Percentiles rank a stretch among this genome's conserved stretches.
Conservation (phyloP, 2,113 vertebrate species). For the Paracanthobrama guichenoti region DNA sequence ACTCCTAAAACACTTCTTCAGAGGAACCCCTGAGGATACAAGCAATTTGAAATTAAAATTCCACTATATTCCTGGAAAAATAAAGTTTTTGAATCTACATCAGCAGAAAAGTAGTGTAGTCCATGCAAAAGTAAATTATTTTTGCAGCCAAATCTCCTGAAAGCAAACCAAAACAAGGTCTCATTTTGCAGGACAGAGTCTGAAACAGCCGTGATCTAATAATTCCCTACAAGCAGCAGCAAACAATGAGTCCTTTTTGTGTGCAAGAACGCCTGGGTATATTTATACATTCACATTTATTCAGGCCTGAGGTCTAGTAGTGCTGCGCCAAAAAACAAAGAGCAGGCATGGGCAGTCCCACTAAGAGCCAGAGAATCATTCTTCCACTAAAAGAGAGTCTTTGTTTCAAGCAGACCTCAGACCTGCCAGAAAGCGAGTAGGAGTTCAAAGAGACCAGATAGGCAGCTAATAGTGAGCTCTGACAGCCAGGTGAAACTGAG, state of each 20-base stretch:
- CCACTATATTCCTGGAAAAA: neutral
- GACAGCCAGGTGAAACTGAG: constrained; percentile 34
- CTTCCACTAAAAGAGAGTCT: constrained; percentile 66
- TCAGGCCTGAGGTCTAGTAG: constrained; percentile 63
- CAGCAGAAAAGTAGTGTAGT: neutral
- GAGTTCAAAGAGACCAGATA: constrained; percentile 24
- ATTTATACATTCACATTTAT: constrained; percentile 74
- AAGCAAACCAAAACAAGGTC: constrained; percentile 49
- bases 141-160: neutral
- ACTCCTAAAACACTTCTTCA: neutral
- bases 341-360: constrained; percentile 63
- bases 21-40: neutral
- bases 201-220: constrained; percentile 61
- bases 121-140: neutral
- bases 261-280: constrained; percentile 63
- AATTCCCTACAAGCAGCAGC: constrained; percentile 63
- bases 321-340: constrained; percentile 70
- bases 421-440: neutral
- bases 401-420: constrained; percentile 60
- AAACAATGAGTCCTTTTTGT: constrained; percentile 73
- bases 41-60: neutral
- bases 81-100: neutral
- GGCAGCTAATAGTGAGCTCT: constrained; percentile 26
- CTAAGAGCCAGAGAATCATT: constrained; percentile 54
- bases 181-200: constrained; percentile 48